Evolutionary conservation across 1,140 invertebrate species (phyloP), one percentile per base, ranked within the genome.

Genomic region (Diprion similis): DNA sequence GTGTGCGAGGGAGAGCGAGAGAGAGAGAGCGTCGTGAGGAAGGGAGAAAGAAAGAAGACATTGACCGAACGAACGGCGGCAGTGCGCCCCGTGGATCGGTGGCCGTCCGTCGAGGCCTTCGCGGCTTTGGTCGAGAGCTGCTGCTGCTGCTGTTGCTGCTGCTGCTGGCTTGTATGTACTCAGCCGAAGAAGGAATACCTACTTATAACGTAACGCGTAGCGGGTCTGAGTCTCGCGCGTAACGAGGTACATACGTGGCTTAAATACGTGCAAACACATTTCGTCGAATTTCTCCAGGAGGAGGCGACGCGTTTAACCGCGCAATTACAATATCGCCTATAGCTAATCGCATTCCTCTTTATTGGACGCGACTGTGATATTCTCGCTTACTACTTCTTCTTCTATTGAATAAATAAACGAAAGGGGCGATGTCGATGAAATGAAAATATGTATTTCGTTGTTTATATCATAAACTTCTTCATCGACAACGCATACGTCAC

Each of bases 51-150:
- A 79, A 82, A 82, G 78, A 82, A 88, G 86, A 88, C 87, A 87
- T 87, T 87, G 87, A 87, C 87, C 86, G 87, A 86, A 85, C 81
- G 80, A 84, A 84, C 79, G 85, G 81, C 83, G 82, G 81, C 78
- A 75, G 18, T 18, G 66, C 83, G 78, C 82, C 84, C 84, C 51
- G 51, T 59, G 51, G 51, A 13, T 17, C 51, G 51, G 11, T 13
- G 51, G n/a, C n/a, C 51, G 51, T 17, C 51, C 51, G 51, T 83
- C 69, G 80, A 82, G 82, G 80, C 83, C 81, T 82, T 71, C 80
- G 78, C 78, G 77, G 18, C 72, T 15, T 71, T n/a, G 15, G 80
- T 68, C 71, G 72, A 76, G 77, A 37, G 24, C 24, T 37, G 24
- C 24, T 37, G 24, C 24, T 37, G 24, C 24, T 79, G 77, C 24